Percentiles rank a stretch among this genome's conserved stretches.
Evolutionary conservation across 2,888 invertebrate genomes (phyloP).

Genomic region (Heliconius charithonia): DNA sequence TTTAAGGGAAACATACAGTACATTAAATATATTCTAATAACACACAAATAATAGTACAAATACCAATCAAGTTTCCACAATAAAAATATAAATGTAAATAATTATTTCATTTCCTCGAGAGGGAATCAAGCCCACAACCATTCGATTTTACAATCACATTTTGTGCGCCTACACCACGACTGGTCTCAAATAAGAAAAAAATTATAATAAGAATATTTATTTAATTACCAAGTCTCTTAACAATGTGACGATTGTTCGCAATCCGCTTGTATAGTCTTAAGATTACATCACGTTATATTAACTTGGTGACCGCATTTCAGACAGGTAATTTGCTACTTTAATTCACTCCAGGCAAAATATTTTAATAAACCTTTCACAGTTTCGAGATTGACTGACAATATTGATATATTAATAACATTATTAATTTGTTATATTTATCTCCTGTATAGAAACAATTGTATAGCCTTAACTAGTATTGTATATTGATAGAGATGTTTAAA

Average conservation of each 20-base stretch:
- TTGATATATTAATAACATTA: conserved; percentile 19
- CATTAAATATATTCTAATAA: no score
- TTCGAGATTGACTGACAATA: conserved; percentile 5
- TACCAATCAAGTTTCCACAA: no score
- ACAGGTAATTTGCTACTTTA: conserved; percentile 28
- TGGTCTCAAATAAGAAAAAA: no score
- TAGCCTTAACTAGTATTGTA: background rate
- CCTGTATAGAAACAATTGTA: background rate
- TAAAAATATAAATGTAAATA: no score
- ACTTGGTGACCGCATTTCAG: conserved; percentile 2
- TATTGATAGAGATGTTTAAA: background rate
- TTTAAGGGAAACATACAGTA: no score
- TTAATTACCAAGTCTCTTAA: conserved; percentile 32
- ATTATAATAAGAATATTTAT: conserved; percentile 12
- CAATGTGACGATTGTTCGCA: background rate
- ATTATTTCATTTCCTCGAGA: no score
- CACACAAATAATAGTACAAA: no score
- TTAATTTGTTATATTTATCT: background rate
- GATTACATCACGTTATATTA: conserved; percentile 11
- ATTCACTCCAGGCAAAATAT: conserved; percentile 12
- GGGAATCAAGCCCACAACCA: no score
- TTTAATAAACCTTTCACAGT: conserved; percentile 20
- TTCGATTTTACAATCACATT: no score
- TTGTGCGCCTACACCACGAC: no score
- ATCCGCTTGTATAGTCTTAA: background rate